Evolutionary conservation across 2,888 invertebrate species (phyloP).

Genomic region (Machimus atricapillus): DNA sequence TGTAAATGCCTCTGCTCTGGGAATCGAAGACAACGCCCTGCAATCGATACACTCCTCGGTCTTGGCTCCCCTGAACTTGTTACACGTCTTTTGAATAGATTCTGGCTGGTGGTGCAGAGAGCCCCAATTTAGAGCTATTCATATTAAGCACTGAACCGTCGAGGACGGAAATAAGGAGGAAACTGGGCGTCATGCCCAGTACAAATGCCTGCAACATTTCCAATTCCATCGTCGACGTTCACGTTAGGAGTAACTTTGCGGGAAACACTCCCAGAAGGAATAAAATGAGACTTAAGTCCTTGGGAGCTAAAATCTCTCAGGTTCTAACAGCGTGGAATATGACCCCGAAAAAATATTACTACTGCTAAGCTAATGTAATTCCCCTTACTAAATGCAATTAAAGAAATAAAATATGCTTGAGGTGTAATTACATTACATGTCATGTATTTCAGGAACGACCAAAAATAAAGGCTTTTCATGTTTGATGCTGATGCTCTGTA

Average conservation of each 20-base stretch:
- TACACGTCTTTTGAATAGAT: not conserved
- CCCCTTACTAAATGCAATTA: not conserved
- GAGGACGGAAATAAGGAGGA: not conserved
- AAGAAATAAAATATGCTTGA: not conserved
- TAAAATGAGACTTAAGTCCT: not conserved
- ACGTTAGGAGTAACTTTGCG: not conserved
- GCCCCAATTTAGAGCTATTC: not conserved
- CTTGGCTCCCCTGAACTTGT: not conserved
- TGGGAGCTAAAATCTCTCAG: not conserved
- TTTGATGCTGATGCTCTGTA: not conserved
- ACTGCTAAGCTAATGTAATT: not conserved
- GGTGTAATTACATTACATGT: not conserved
- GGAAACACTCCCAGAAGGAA: not conserved
- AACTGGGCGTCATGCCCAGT: not conserved
- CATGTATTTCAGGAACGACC: not conserved
- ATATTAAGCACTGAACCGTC: not conserved
- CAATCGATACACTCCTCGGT: slow-evolving; percentile 3
- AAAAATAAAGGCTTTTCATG: not conserved
- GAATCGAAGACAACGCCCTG: slow-evolving; percentile 11
- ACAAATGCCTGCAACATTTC: not conserved
- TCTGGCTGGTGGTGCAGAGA: not conserved
- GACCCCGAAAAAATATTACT: not conserved
- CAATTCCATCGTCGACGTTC: not conserved
- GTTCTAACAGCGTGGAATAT: not conserved
- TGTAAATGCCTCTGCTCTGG: not conserved